These are phyloP conservation scores for Nasonia longicornis DNA, from an alignment of 1,140 invertebrate species.

Conservation along the genomic window DNA sequence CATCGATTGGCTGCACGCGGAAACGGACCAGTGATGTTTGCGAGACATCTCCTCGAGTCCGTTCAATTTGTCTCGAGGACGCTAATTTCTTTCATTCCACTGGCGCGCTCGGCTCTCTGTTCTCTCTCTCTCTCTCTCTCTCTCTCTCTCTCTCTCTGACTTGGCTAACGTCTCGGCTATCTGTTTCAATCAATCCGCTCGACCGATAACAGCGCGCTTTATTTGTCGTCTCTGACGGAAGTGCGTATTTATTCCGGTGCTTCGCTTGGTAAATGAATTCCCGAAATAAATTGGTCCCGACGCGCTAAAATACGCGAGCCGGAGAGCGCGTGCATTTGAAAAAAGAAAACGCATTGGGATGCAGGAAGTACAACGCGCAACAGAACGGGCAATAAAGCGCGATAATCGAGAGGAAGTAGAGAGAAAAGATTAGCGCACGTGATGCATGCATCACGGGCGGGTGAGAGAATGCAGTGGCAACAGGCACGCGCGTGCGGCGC, in stretches of 20 bases:
- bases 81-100: slow-evolving; percentile 36
- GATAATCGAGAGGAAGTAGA: slow-evolving; percentile 26
- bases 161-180: slow-evolving; percentile 21
- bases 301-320: neutral
- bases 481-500: slow-evolving; percentile 28
- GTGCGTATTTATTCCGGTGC: neutral
- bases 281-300: neutral
- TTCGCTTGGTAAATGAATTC: neutral
- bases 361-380: neutral
- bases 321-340: neutral
- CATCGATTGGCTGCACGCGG: slow-evolving; percentile 54
- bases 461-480: slow-evolving; percentile 17
- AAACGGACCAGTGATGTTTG: slow-evolving; percentile 34
- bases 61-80: slow-evolving; percentile 19
- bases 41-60: neutral
- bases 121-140: neutral
- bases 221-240: slow-evolving; percentile 12
- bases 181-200: slow-evolving; percentile 29
- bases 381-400: neutral
- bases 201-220: slow-evolving; percentile 10
- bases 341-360: neutral
- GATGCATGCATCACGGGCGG: neutral
- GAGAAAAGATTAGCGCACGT: neutral
- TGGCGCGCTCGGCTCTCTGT: no score
- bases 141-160: no score